A percentile compares a stretch with the other conserved stretches of the same genome.
Conservation (phyloP, 2,797 vertebrate species). For the Sebastes itinus region DNA sequence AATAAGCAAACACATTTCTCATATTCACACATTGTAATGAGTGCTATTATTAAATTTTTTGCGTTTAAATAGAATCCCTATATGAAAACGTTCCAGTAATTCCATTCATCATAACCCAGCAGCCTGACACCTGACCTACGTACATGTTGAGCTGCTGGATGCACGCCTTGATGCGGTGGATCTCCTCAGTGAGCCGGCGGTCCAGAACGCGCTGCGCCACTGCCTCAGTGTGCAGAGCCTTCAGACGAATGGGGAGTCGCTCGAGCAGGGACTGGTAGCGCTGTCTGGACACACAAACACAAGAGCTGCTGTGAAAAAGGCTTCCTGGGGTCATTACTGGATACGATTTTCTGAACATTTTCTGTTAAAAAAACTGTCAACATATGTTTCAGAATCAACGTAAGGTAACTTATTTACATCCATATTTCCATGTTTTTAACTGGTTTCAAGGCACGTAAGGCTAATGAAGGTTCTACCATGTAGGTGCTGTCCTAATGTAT, state of each 20-base stretch:
- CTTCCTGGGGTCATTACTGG: not conserved
- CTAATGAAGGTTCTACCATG: not conserved
- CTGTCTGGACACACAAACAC: conserved; percentile 75
- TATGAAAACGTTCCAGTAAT: not conserved
- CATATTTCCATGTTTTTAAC: not conserved
- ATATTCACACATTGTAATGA: conserved; percentile 25
- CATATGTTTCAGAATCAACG: not conserved
- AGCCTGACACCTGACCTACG: conserved; percentile 61
- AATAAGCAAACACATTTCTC: not conserved
- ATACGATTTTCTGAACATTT: not conserved
- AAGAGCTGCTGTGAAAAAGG: not conserved
- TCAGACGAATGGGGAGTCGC: conserved; percentile 84
- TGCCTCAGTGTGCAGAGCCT: conserved; percentile 85
- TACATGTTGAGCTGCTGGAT: conserved; percentile 85
- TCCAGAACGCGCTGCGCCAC: conserved; percentile 86
- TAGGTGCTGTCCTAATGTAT: not conserved
- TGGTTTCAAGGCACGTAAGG: not conserved
- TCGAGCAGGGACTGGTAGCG: conserved; percentile 87
- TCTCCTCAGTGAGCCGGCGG: conserved; percentile 86
- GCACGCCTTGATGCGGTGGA: conserved; percentile 84
- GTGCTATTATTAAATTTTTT: conserved; percentile 2
- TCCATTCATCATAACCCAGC: not conserved
- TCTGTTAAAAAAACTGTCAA: not conserved
- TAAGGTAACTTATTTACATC: not conserved
- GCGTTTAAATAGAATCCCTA: conserved; percentile 50